phyloP scores from a whole-genome alignment of 2,797 vertebrate species.

The Brachymystax lenok region DNA sequence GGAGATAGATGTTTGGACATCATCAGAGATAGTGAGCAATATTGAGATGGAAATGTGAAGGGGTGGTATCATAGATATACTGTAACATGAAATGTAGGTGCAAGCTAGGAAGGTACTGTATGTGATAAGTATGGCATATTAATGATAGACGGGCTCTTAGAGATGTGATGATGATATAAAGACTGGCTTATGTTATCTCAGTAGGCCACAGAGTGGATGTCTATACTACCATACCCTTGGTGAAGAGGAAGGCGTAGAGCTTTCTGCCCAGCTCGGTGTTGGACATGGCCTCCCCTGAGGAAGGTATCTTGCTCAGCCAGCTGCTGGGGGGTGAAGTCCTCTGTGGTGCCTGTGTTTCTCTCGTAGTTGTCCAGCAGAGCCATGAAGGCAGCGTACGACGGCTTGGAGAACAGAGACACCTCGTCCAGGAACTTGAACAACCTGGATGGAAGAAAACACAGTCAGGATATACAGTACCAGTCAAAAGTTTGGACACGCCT shows the following conservation, averaged over 20 bases:
- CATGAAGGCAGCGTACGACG: slow-evolving; percentile 73
- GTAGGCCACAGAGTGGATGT: not conserved
- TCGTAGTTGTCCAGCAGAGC: slow-evolving; percentile 80
- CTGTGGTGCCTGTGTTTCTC: slow-evolving; percentile 69
- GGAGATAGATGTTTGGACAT: not conserved
- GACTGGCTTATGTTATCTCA: not conserved
- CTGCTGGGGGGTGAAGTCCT: slow-evolving; percentile 68
- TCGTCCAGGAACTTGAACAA: slow-evolving; percentile 76
- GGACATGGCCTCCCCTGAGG: slow-evolving; percentile 71
- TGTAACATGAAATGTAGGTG: not conserved
- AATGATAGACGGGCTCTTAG: not conserved
- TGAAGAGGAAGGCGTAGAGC: slow-evolving; percentile 75
- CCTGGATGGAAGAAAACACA: slow-evolving; percentile 51
- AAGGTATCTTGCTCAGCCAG: slow-evolving; percentile 76
- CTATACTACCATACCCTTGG: slow-evolving; percentile 67
- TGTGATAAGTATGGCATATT: not conserved
- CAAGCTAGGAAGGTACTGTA: not conserved
- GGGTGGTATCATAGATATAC: not conserved
- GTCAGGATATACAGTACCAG: not conserved
- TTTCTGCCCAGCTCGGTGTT: slow-evolving; percentile 74
- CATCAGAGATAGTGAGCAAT: not conserved
- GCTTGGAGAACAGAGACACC: slow-evolving; percentile 72
- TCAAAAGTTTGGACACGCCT: not conserved
- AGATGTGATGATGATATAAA: not conserved
- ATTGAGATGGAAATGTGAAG: not conserved